Evolutionary conservation across 1,140 invertebrate genomes (phyloP).

Genomic region (Leptonema lineaticorne): DNA sequence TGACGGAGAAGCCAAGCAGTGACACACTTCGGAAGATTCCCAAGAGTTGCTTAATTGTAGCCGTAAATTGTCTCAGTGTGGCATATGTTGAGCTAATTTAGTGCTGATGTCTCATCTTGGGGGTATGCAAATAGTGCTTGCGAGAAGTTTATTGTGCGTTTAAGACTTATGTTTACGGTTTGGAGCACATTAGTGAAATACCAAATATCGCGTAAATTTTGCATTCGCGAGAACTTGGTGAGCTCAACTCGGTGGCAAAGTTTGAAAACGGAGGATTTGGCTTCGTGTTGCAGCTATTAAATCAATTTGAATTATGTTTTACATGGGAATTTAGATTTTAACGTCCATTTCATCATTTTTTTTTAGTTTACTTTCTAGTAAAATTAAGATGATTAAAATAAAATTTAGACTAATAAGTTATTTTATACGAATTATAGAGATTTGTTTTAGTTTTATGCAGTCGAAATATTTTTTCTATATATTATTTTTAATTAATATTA

Average conservation of each 20-base stretch:
- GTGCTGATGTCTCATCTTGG: slow-evolving; percentile 5
- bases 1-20: too few relatives aligned
- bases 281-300: background rate
- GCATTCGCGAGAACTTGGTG: too few relatives aligned
- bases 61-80: slow-evolving; percentile 21
- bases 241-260: background rate
- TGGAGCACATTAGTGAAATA: background rate
- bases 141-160: slow-evolving; percentile 25
- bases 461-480: too few relatives aligned
- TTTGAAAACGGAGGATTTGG: background rate
- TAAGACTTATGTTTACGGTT: slow-evolving; percentile 21
- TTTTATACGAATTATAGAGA: too few relatives aligned
- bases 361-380: too few relatives aligned
- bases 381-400: too few relatives aligned
- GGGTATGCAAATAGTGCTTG: slow-evolving; percentile 29
- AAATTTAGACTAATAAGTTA: too few relatives aligned
- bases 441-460: too few relatives aligned
- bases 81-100: slow-evolving; percentile 27
- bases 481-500: too few relatives aligned
- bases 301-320: too few relatives aligned
- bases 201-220: background rate
- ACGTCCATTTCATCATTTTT: too few relatives aligned
- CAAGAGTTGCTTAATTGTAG: slow-evolving; percentile 14
- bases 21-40: background rate
- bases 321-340: too few relatives aligned